These are phyloP conservation scores for Eptatretus burgeri DNA, from an alignment of 2,113 vertebrate genomes.

Conservation along the genomic window DNA sequence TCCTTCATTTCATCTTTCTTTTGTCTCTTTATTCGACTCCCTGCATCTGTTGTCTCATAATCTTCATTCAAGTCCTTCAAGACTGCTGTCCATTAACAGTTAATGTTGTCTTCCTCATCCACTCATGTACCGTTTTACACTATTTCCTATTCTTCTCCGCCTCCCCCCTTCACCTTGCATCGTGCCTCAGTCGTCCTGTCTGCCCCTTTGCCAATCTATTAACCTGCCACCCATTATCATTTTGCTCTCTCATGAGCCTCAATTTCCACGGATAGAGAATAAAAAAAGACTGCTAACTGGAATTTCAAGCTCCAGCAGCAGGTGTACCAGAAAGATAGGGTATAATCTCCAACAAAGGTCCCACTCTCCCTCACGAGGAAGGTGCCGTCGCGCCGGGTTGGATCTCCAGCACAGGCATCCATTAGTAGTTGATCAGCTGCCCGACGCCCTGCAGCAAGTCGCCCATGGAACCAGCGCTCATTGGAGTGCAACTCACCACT, in stretches of 20 bases:
- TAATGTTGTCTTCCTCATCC: too few species aligned
- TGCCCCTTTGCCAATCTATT: not conserved
- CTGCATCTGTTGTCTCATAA: too few species aligned
- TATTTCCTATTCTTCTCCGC: not conserved
- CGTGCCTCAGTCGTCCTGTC: not conserved
- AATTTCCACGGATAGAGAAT: not conserved
- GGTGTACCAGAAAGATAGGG: constrained; percentile 46
- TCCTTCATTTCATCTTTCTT: too few species aligned
- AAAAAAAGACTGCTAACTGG: not conserved
- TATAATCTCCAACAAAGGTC: constrained; percentile 55
- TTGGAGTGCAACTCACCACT: constrained; percentile 44
- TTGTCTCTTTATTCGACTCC: too few species aligned
- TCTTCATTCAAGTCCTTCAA: too few species aligned
- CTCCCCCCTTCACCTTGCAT: not conserved
- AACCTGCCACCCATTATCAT: not conserved
- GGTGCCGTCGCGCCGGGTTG: constrained; percentile 29
- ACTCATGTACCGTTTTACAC: too few species aligned
- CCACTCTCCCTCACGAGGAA: constrained; percentile 49
- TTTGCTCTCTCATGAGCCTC: not conserved
- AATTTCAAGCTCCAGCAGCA: not conserved
- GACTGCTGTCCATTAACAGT: too few species aligned
- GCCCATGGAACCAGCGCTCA: constrained; percentile 50
- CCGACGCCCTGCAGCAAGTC: constrained; percentile 39
- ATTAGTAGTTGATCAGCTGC: constrained; percentile 45
- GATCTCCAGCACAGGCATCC: constrained; percentile 28